Base-by-base conservation (phyloP, 2,888 invertebrate genomes). In the Drosophila stalkeri region DNA sequence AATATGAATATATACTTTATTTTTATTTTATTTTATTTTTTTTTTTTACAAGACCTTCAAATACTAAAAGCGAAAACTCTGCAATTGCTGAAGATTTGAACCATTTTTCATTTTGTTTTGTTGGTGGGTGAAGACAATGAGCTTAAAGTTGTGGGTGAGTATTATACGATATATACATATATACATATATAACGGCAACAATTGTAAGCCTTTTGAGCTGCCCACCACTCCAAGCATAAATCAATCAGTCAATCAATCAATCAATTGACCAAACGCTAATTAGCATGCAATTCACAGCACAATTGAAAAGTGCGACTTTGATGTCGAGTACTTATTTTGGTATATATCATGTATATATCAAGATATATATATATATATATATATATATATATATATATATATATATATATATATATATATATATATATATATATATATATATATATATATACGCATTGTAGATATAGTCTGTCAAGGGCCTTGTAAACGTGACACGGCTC, bases 211-310 rank as follows among this genome's bases (percentile, higher is more conserved):
- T 52, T 66, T 64, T 63, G 55, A 76, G 76, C 84, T 72, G 64
- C 55, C 47, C 44, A 70, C 70, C 73, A 63, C 64, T 62, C 64
- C 60, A 54, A 47, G 23, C 75, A 69, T 51, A 71, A 60, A 68
- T 74, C 65, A 74, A 64, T 75, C 69, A 59, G n/a, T 46, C 85
- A 35, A 51, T 74, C 84, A 75, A 64, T 81, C 82, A 77, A 60
- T 83, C 82, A 80, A 52, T 61, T 44, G 59, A 20, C 56, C 76
- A 72, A 76, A 64, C 39, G 39, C 68, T 86, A 88, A 88, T 84
- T 86, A 84, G 89, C 83, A 88, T 86, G 88, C 84, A 76, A 88
- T 86, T 74, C 86, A 86, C 51, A 64, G 59, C 78, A 78, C 82
- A 82, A 87, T 87, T 80, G 83, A 78, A 73, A 64, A 70, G 56